A percentile compares a stretch with the other conserved stretches of the same genome.
phyloP scores from a whole-genome alignment of 2,113 vertebrate genomes.

The Chascanopsetta lugubris region DNA sequence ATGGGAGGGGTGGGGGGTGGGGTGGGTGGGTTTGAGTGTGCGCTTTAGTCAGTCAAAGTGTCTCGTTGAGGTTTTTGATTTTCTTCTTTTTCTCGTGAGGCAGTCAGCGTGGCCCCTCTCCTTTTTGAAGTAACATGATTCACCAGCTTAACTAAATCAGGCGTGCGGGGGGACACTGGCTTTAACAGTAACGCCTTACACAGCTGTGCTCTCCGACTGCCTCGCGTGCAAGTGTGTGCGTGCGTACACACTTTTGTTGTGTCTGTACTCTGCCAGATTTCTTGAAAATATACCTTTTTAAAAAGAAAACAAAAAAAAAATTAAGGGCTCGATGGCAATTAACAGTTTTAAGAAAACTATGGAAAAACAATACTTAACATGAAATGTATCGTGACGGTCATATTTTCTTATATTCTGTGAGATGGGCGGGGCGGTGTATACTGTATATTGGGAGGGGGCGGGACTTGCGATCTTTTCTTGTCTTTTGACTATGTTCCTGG shows the following conservation, averaged over 20 bases:
- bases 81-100: conserved; percentile 58
- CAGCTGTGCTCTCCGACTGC: conserved; percentile 73
- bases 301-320: conserved; percentile 63
- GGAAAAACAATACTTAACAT: conserved; percentile 76
- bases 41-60: conserved; percentile 69
- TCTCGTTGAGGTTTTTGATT: conserved; percentile 60
- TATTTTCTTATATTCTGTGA: conserved; percentile 80
- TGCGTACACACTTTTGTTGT: conserved; percentile 53
- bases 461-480: conserved; percentile 45
- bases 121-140: conserved; percentile 69
- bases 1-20: conserved; percentile 14
- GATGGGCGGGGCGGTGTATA: conserved; percentile 59
- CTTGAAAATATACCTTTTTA: conserved; percentile 76
- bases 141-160: conserved; percentile 80
- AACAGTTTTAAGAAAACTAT: conserved; percentile 78
- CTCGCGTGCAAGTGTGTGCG: conserved; percentile 69
- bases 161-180: conserved; percentile 61
- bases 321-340: conserved; percentile 82
- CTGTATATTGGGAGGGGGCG: conserved; percentile 66
- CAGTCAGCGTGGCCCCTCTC: conserved; percentile 65
- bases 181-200: conserved; percentile 81
- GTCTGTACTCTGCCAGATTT: conserved; percentile 73
- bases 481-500: conserved; percentile 67
- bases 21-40: conserved; percentile 34
- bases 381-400: conserved; percentile 79